phyloP scores from a whole-genome alignment of 2,113 vertebrate species.

The Cyanocitta stelleri region DNA sequence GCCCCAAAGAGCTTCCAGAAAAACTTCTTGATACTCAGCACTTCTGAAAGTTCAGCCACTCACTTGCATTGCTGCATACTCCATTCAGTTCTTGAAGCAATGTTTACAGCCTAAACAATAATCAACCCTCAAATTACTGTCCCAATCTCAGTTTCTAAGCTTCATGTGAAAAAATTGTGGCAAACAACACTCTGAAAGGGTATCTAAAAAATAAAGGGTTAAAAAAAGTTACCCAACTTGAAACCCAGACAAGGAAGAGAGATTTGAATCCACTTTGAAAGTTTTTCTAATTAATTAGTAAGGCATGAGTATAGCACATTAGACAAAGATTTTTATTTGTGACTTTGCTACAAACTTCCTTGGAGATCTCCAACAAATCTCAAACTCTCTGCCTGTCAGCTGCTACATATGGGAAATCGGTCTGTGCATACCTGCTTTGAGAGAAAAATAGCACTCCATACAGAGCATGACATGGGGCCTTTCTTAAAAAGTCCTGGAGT shows the following conservation, averaged over 20 bases:
- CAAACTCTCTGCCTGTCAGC: not conserved
- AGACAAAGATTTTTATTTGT: not conserved
- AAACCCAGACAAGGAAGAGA: not conserved
- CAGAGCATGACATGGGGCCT: not conserved
- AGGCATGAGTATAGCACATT: not conserved
- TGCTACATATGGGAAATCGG: not conserved
- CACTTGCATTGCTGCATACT: not conserved
- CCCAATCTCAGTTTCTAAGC: not conserved
- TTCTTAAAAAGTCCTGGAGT: not conserved
- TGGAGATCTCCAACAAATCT: not conserved
- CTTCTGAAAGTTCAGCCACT: not conserved
- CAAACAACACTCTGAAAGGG: not conserved
- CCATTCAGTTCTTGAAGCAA: not conserved
- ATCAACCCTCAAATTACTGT: not conserved
- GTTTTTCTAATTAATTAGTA: not conserved
- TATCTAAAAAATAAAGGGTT: not conserved
- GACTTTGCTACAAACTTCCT: not conserved
- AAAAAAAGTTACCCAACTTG: not conserved
- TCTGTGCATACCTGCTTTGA: not conserved
- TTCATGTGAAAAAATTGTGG: not conserved
- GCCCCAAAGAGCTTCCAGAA: not conserved
- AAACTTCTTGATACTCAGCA: rapidly evolving
- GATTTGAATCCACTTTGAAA: not conserved
- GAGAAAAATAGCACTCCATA: not conserved
- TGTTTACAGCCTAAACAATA: not conserved